Evolutionary conservation across 2,113 vertebrate species (phyloP).

Genomic region (Chaetorhynchus papuensis): DNA sequence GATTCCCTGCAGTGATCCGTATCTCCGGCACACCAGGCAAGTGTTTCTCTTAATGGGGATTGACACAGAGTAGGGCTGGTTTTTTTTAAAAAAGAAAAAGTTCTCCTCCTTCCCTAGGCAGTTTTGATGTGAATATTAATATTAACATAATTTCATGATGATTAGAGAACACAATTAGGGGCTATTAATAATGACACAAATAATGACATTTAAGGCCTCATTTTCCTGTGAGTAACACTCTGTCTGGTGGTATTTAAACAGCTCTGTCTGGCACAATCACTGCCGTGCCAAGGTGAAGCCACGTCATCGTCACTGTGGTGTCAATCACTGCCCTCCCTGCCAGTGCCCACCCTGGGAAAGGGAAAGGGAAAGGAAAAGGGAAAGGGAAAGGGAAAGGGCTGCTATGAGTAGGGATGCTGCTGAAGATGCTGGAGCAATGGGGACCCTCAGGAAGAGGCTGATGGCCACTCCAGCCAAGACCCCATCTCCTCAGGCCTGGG

Average conservation of each 20-base stretch:
- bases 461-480: not conserved
- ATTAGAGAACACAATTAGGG: slow-evolving; percentile 85
- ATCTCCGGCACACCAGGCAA: not conserved
- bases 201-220: slow-evolving; percentile 84
- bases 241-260: slow-evolving; percentile 80
- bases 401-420: not conserved
- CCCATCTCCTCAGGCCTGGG: not conserved
- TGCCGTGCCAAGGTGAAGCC: slow-evolving; percentile 21
- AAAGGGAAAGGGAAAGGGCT: not conserved
- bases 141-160: slow-evolving; percentile 82
- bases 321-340: not conserved
- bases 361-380: too few relatives aligned
- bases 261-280: slow-evolving; percentile 74
- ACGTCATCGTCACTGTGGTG: not conserved
- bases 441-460: not conserved
- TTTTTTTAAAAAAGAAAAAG: not conserved
- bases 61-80: slow-evolving; percentile 66
- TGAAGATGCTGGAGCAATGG: not conserved
- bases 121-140: slow-evolving; percentile 85
- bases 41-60: slow-evolving; percentile 43
- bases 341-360: not conserved
- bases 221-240: slow-evolving; percentile 80
- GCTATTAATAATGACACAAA: slow-evolving; percentile 88
- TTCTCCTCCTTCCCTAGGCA: slow-evolving; percentile 74
- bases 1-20: accelerated